Evolutionary conservation across 1,140 invertebrate genomes (phyloP).

Genomic region (Cephus cinctus): DNA sequence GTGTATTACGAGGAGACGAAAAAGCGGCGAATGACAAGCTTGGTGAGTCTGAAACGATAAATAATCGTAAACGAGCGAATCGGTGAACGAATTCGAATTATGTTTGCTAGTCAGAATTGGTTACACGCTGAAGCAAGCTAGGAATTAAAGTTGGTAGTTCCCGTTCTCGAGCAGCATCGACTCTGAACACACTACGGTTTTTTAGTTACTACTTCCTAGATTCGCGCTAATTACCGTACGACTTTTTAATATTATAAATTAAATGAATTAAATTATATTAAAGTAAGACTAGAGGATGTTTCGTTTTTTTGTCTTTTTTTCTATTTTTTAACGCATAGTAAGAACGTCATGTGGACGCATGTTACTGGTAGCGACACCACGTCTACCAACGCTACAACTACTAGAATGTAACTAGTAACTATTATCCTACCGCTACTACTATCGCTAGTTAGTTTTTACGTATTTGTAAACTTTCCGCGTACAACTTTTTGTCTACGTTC

Average conservation of each 20-base stretch:
- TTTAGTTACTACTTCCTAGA: conserved; percentile 55
- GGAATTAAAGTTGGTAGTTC: conserved; percentile 4
- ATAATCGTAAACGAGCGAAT: conserved; percentile 28
- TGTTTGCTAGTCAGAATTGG: conserved; percentile 57
- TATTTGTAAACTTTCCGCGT: too few species aligned
- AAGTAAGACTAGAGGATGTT: neutral
- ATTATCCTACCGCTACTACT: too few species aligned
- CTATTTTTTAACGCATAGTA: too few species aligned
- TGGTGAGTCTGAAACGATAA: too few species aligned
- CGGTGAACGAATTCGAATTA: conserved; percentile 42
- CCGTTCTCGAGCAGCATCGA: conserved; percentile 16
- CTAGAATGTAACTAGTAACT: too few species aligned
- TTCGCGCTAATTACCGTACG: too few species aligned
- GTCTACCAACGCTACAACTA: too few species aligned
- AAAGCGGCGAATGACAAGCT: conserved; percentile 1
- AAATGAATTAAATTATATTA: neutral
- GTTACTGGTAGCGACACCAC: too few species aligned
- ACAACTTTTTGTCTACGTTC: conserved; percentile 39
- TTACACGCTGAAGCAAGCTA: conserved; percentile 38
- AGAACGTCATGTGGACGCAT: too few species aligned
- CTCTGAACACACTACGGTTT: conserved; percentile 49
- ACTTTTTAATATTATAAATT: neutral
- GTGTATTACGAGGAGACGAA: neutral
- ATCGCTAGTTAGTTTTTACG: too few species aligned
- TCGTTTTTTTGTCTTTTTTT: too few species aligned